A percentile compares a stretch with the other conserved stretches of the same genome.
Evolutionary conservation across 2,888 invertebrate species (phyloP).

Genomic region (Eurois occulta): DNA sequence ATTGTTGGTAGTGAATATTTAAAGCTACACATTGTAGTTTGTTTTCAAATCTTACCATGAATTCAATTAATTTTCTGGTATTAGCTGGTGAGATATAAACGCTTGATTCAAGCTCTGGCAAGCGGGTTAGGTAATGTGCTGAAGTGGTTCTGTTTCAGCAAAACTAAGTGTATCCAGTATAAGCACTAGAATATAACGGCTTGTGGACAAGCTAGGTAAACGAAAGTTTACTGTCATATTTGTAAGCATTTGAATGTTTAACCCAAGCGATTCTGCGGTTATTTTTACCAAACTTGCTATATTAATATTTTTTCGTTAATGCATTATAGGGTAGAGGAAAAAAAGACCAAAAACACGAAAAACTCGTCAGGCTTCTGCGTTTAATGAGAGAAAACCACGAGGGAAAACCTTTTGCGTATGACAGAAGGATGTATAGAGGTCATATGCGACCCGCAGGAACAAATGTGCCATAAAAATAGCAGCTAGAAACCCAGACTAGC

Average conservation of each 20-base stretch:
- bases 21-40: not conserved
- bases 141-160: not conserved
- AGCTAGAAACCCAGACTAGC: conserved; percentile 11
- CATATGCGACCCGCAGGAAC: conserved; percentile 31
- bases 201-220: not conserved
- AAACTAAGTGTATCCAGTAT: not conserved
- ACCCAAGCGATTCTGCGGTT: not conserved
- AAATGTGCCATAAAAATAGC: conserved; percentile 36
- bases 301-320: not conserved
- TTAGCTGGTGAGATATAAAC: not conserved
- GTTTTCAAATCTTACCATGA: conserved; percentile 18
- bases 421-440: conserved; percentile 48
- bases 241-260: not conserved
- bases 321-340: not conserved
- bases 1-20: conserved; percentile 4
- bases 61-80: not conserved
- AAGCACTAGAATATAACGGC: not conserved
- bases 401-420: conserved; percentile 56
- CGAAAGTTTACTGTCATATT: not conserved
- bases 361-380: conserved; percentile 14
- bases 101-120: not conserved
- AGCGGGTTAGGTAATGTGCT: not conserved
- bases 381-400: conserved; percentile 49
- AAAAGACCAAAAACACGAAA: conserved; percentile 23
- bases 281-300: not conserved